Evolutionary conservation across 23 tunicate species (phyloP), one percentile per base, ranked within the genome.

Genomic region (Corella eumyota): DNA sequence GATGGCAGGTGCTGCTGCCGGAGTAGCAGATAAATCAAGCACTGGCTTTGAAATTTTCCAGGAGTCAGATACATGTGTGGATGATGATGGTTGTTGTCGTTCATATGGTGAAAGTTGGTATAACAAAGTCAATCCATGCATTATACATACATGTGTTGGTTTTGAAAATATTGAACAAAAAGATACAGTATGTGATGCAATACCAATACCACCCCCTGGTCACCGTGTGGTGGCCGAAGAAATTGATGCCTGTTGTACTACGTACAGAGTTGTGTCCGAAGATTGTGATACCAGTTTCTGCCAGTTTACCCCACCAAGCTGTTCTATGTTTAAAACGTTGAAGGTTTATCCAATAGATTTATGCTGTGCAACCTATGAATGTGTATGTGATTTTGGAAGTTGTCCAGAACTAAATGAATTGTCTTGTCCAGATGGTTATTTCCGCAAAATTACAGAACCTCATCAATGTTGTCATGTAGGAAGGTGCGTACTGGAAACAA

Each of bases 291-390:
- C 7, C 46, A 21, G 46, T 34, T 19, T 34, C 32, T 85, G 95
- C 64, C 77, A 72, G 34, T 64, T 40, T 44, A 50, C 47, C 50
- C 73, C 72, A n/a, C 85, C 85, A 64, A n/a, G 21, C 3, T 85
- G 95, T 55, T 46, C 65, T 2, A 7, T 60, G 23, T 54, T 64
- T 58, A 78, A 85, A 63, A 58, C 57, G 32, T 58, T 85, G n/a
- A 65, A 50, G 35, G 64, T 50, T 0, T 77, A 70, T 60, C 78
- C 85, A 32, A 45, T 69, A 1, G 95, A 85, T 40, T 66, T 70
- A 58, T 81, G 91, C 44, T 81, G 91, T 31, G 60, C 75, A 13
- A 81, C 91, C 36, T 81, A 81, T 51, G 91, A 81, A 66, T 81
- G 91, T 50, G 64, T 73, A 2, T 81, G 91, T 35, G 49, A 81